A percentile compares a stretch with the other conserved stretches of the same genome.
Conservation (phyloP, 64 coral and sea anemone genomes). For the Orbicella faveolata region DNA sequence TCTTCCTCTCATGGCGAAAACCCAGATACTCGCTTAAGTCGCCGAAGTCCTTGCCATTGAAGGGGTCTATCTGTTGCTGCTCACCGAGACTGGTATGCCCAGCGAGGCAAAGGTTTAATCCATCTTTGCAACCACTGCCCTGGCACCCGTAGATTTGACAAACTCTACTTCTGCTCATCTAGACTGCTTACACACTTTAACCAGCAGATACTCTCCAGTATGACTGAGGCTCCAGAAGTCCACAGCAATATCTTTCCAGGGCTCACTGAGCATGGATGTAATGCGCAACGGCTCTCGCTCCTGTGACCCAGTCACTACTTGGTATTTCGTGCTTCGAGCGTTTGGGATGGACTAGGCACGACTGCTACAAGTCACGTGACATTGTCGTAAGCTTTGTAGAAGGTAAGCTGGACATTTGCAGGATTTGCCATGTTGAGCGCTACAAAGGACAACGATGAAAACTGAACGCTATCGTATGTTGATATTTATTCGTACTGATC, state of each 20-base stretch:
- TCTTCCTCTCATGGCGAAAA: constrained; percentile 33
- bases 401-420: not conserved
- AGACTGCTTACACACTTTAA: too few relatives aligned
- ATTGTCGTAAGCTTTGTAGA: not conserved
- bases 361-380: too few relatives aligned
- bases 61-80: constrained; percentile 23
- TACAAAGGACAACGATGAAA: too few relatives aligned
- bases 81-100: not conserved
- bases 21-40: constrained; percentile 46
- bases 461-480: too few relatives aligned
- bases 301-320: constrained; percentile 31
- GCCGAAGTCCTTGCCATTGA: not conserved
- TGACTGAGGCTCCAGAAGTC: too few relatives aligned
- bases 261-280: not conserved
- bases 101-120: not conserved
- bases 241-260: too few relatives aligned
- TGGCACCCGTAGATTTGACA: constrained; percentile 22
- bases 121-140: constrained; percentile 28
- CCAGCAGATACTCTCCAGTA: too few relatives aligned
- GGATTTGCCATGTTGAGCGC: too few relatives aligned
- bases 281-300: constrained; percentile 12
- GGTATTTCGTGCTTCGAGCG: constrained; percentile 8
- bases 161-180: not conserved
- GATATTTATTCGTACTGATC: too few relatives aligned
- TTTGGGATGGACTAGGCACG: too few relatives aligned